A percentile compares a stretch with the other conserved stretches of the same genome.
Evolutionary conservation across 1,140 invertebrate species (phyloP).

Genomic region (Drosophila rhopaloa): DNA sequence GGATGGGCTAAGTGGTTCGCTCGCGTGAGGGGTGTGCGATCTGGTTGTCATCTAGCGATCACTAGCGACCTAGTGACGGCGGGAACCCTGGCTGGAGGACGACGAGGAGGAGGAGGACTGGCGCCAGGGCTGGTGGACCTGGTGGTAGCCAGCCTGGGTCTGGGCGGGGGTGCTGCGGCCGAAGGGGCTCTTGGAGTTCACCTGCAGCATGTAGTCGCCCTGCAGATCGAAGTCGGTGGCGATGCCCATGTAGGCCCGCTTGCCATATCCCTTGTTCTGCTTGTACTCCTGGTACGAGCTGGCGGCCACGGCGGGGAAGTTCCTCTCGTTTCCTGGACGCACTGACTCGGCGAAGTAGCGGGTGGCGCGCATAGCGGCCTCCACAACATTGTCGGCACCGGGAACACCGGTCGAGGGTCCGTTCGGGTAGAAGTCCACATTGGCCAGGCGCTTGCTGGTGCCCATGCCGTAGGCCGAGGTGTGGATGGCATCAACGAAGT

Average conservation of each 20-base stretch:
- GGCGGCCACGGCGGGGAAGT: slow-evolving; percentile 74
- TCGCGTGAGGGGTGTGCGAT: slow-evolving; percentile 45
- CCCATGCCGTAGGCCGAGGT: slow-evolving; percentile 91
- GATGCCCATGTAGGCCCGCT: slow-evolving; percentile 81
- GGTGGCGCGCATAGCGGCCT: slow-evolving; percentile 88
- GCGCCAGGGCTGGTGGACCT: slow-evolving; percentile 54
- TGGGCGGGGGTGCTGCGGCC: slow-evolving; percentile 74
- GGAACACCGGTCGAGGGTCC: slow-evolving; percentile 85
- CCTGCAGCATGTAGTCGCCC: slow-evolving; percentile 80
- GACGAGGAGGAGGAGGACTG: slow-evolving; percentile 14
- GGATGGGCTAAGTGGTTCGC: slow-evolving; percentile 21
- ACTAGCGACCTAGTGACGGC: slow-evolving; percentile 25
- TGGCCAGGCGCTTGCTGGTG: slow-evolving; percentile 87
- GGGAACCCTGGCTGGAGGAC: slow-evolving; percentile 12
- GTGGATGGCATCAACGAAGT: slow-evolving; percentile 90
- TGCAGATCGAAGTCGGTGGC: slow-evolving; percentile 60
- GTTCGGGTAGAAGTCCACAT: slow-evolving; percentile 93
- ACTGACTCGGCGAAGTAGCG: slow-evolving; percentile 88
- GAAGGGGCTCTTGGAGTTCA: slow-evolving; percentile 77
- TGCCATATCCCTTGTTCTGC: slow-evolving; percentile 72
- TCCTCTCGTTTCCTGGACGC: slow-evolving; percentile 81
- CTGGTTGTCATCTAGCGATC: slow-evolving; percentile 21
- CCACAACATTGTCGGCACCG: slow-evolving; percentile 86
- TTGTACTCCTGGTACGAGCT: slow-evolving; percentile 74
- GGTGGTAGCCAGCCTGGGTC: slow-evolving; percentile 60